Evolutionary conservation across 2,113 vertebrate genomes (phyloP).

Genomic region (Stigmatopora argus): DNA sequence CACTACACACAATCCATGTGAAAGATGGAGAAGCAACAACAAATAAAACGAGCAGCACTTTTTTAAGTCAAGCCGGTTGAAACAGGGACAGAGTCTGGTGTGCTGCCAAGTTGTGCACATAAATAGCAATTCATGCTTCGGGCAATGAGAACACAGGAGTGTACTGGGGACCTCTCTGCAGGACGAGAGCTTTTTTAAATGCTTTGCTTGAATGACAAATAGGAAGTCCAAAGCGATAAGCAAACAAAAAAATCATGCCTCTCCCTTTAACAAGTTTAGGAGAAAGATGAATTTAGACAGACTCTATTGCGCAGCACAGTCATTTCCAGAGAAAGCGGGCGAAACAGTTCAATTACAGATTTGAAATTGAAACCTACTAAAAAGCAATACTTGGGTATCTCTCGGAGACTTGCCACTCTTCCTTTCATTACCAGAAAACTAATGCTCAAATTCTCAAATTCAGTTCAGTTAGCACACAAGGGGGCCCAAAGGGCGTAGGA

Average conservation of each 20-base stretch:
- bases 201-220: slow-evolving; percentile 60
- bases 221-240: slow-evolving; percentile 31
- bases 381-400: slow-evolving; percentile 9
- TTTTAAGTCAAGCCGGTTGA: slow-evolving; percentile 39
- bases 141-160: slow-evolving; percentile 55
- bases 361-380: slow-evolving; percentile 30
- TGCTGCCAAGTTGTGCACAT: slow-evolving; percentile 70
- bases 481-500: slow-evolving; percentile 1
- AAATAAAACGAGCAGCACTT: slow-evolving; percentile 28
- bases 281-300: slow-evolving; percentile 31
- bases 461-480: slow-evolving; percentile 23
- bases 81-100: slow-evolving; percentile 42
- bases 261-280: slow-evolving; percentile 33
- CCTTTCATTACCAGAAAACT: slow-evolving; percentile 17
- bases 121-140: slow-evolving; percentile 67
- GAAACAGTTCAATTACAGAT: slow-evolving; percentile 25
- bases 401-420: slow-evolving; percentile 7
- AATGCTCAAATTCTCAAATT: slow-evolving; percentile 27
- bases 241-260: slow-evolving; percentile 5
- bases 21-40: slow-evolving; percentile 36
- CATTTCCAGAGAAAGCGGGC: slow-evolving; percentile 18
- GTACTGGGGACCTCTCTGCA: slow-evolving; percentile 53
- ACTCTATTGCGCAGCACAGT: slow-evolving; percentile 19
- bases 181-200: slow-evolving; percentile 52
- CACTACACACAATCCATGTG: slow-evolving; percentile 10